Percentiles rank a stretch among this genome's conserved stretches.
Evolutionary conservation across 2,797 vertebrate genomes (phyloP).

Genomic region (Protosalanx chinensis): DNA sequence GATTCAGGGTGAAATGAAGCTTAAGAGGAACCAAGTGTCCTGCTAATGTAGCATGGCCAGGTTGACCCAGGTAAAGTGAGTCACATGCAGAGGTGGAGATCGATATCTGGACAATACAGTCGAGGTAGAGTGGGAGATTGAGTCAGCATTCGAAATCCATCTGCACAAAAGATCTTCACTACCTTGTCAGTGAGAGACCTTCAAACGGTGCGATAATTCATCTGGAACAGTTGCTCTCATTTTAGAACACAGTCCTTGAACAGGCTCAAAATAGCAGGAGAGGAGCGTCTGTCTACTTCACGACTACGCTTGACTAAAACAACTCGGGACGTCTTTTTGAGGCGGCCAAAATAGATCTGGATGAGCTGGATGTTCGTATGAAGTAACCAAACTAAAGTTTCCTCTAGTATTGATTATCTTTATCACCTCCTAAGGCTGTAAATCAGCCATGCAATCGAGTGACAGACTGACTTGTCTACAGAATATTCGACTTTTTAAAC

Average conservation of each 20-base stretch:
- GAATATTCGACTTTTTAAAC: background rate
- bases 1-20: background rate
- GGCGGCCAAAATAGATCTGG: background rate
- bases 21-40: background rate
- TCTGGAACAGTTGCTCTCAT: conserved; percentile 26
- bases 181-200: conserved; percentile 14
- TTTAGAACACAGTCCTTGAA: conserved; percentile 29
- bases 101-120: background rate
- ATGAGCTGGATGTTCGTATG: background rate
- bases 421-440: background rate
- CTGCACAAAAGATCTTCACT: background rate
- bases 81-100: background rate
- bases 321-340: background rate
- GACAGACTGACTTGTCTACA: background rate
- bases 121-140: background rate
- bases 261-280: conserved; percentile 25
- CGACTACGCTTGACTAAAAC: background rate
- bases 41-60: background rate
- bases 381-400: background rate
- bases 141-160: background rate
- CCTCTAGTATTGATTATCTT: background rate
- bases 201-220: conserved; percentile 21
- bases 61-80: background rate
- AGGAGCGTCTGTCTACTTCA: background rate
- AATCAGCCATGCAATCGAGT: background rate